These are phyloP conservation scores for Phaenicophaeus curvirostris DNA, from an alignment of 2,797 vertebrate species.

Conservation along the genomic window DNA sequence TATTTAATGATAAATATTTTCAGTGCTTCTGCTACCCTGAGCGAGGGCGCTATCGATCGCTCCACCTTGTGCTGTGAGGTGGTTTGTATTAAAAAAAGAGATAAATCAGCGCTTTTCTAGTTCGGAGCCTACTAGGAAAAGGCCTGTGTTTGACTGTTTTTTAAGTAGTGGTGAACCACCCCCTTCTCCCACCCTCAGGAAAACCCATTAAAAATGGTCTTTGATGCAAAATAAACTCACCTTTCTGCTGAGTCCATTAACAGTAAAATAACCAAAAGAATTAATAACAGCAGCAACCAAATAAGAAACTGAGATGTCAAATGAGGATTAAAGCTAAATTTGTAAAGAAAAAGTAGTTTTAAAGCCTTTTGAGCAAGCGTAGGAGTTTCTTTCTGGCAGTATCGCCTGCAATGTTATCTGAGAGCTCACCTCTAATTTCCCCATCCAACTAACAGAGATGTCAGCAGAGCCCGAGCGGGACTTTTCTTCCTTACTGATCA, in stretches of 20 bases:
- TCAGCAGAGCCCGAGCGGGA: background rate
- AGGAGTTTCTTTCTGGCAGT: background rate
- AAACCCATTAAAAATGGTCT: background rate
- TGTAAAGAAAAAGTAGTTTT: background rate
- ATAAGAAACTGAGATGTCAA: background rate
- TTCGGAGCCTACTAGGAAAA: background rate
- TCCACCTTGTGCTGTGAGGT: background rate
- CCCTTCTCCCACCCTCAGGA: background rate
- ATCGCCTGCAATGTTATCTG: rapidly evolving
- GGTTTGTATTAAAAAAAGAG: constrained; percentile 25
- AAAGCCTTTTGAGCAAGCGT: background rate
- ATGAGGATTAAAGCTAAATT: background rate
- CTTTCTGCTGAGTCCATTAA: background rate
- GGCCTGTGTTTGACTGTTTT: background rate
- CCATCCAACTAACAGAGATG: rapidly evolving
- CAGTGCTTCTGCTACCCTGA: background rate
- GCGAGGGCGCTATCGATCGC: constrained; percentile 12
- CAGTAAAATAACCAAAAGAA: background rate
- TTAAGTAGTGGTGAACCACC: background rate
- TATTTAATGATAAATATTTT: constrained; percentile 39
- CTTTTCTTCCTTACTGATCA: background rate
- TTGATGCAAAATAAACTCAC: background rate
- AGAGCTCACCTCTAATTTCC: background rate
- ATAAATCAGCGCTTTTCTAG: constrained; percentile 7
- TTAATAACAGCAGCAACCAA: background rate